A percentile compares a stretch with the other conserved stretches of the same genome.
phyloP scores from a whole-genome alignment of 1,140 invertebrate species.

The Anadara kagoshimensis region DNA sequence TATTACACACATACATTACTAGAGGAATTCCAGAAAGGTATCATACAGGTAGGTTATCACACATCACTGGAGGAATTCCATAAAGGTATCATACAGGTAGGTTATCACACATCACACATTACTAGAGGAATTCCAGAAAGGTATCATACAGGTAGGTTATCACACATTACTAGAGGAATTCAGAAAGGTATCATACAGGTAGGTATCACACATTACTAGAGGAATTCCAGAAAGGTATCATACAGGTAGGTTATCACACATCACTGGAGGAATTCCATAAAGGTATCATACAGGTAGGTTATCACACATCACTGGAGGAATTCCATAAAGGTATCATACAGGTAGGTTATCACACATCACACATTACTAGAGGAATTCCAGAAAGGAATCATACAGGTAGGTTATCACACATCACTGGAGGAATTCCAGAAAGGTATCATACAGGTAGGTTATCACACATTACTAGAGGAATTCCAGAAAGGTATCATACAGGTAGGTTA shows the following conservation, averaged over 20 bases:
- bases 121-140: constrained; percentile 54
- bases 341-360: constrained; percentile 47
- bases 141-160: constrained; percentile 54
- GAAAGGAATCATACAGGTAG: constrained; percentile 45
- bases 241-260: constrained; percentile 46
- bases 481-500: too few species aligned
- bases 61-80: constrained; percentile 52
- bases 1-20: constrained; percentile 33
- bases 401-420: too few species aligned
- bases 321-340: constrained; percentile 57
- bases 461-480: too few species aligned
- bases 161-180: constrained; percentile 48
- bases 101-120: constrained; percentile 42
- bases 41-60: constrained; percentile 51
- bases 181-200: constrained; percentile 54
- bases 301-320: constrained; percentile 43
- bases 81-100: constrained; percentile 53
- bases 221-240: constrained; percentile 58
- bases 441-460: too few species aligned
- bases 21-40: constrained; percentile 56
- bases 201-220: constrained; percentile 43
- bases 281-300: constrained; percentile 54
- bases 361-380: constrained; percentile 52
- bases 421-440: too few species aligned
- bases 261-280: constrained; percentile 52